Conservation (phyloP, 2,113 vertebrate genomes). For the Polypterus bichir region DNA sequence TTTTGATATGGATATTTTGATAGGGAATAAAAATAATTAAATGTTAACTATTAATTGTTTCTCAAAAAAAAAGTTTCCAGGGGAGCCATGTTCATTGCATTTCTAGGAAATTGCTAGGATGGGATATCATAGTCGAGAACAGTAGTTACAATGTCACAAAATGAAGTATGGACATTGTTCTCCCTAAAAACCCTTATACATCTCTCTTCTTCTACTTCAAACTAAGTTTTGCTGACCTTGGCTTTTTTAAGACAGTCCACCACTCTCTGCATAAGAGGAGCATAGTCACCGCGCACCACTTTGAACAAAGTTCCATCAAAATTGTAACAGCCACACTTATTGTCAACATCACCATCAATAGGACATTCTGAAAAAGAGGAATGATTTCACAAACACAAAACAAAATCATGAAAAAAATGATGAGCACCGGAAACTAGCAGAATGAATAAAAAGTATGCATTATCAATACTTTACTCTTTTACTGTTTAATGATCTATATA, state of each 20-base stretch:
- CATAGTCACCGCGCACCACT: conserved; percentile 72
- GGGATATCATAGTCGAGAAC: too few species aligned
- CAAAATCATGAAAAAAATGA: neutral
- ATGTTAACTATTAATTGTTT: too few species aligned
- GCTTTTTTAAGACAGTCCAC: conserved; percentile 61
- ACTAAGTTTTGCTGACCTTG: conserved; percentile 38
- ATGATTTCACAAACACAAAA: neutral
- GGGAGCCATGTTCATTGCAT: too few species aligned
- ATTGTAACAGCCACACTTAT: conserved; percentile 49
- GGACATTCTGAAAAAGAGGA: conserved; percentile 39
- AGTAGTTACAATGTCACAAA: too few species aligned
- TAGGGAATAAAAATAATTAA: too few species aligned
- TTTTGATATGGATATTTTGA: too few species aligned
- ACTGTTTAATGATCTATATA: too few species aligned
- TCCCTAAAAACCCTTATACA: neutral
- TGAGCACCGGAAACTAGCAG: neutral
- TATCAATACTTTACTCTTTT: too few species aligned
- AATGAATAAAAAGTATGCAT: neutral
- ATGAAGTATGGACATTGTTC: neutral
- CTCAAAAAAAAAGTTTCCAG: too few species aligned
- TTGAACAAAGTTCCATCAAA: conserved; percentile 60
- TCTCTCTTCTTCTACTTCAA: neutral
- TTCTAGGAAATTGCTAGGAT: too few species aligned
- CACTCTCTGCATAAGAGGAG: conserved; percentile 65
- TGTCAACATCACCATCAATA: conserved; percentile 44